Base-by-base conservation (phyloP, 2,888 invertebrate species). In the Polyommatus iphigenia region DNA sequence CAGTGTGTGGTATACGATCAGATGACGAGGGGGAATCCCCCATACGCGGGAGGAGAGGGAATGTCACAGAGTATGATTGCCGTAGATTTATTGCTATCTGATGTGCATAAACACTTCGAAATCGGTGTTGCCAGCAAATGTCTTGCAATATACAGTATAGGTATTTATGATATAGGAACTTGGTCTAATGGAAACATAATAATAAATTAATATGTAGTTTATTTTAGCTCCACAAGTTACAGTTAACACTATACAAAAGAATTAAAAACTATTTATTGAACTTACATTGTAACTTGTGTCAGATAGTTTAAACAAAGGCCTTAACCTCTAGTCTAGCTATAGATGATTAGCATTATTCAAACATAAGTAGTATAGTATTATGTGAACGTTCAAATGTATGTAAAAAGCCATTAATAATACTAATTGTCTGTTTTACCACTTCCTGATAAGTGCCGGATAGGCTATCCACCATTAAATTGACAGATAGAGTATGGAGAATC, bases 1-100 rank as follows among this genome's bases (percentile, higher is more conserved):
- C 82, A 79, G 85, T 2, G 18, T 89, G 85, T 89, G 87, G 88
- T 88, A 85, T 87, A 89, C 88, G 85, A 86, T 84, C 85, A 80
- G 83, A 80, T 80, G 79, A 41, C 72, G 18, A 76, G 79, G 82
- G 84, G 83, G 82, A 67, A 76, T 71, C 78, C 77, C 20, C n/a
- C 20, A 59, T 18, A 20, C 62, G 20, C 78, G 80, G 77, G 78
- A 77, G 77, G 76, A 72, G 78, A 20, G 62, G 62, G n/a, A 59
- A 24, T 20, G 78, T 80, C 77, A 79, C 79, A 78, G 78, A 80
- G 77, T 73, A 80, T 82, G 82, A 82, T 80, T 81, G 82, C 80
- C 80, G 77, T 77, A 75, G 81, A 81, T 81, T 81, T 80, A 81
- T 81, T 81, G 73, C 81, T 29, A 67, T 32, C 20, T 62, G 20